Conservation (phyloP, 2,797 vertebrate genomes). For the Gambelia wislizenii region DNA sequence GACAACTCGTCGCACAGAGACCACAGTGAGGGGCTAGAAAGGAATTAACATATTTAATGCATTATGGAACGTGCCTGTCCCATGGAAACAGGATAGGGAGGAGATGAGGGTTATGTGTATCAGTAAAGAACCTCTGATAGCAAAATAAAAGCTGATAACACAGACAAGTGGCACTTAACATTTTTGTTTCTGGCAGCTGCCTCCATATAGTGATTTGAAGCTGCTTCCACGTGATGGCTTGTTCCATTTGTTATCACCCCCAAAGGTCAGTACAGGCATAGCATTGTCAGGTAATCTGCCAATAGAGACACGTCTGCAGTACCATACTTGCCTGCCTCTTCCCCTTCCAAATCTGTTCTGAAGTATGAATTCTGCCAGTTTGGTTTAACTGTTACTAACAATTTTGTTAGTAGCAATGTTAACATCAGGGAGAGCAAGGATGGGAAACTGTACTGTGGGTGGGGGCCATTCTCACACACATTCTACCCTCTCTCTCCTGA, state of each 20-base stretch:
- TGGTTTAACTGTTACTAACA: neutral
- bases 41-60: rapidly evolving
- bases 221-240: neutral
- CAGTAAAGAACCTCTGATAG: neutral
- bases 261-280: neutral
- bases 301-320: neutral
- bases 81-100: neutral
- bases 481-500: no score
- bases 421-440: neutral
- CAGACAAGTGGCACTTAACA: neutral
- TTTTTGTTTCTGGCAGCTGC: neutral
- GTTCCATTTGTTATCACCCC: neutral
- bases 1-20: slow-evolving; percentile 91
- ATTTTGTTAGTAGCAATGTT: neutral
- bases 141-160: neutral
- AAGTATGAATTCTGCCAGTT: neutral
- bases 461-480: no score
- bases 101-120: neutral
- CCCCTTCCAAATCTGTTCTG: neutral
- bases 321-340: no score
- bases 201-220: neutral
- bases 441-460: no score
- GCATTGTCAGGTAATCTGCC: neutral
- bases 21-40: slow-evolving; percentile 80
- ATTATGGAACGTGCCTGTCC: neutral